phyloP scores from a whole-genome alignment of 2,888 invertebrate genomes.

The Malthinus flaveolus region DNA sequence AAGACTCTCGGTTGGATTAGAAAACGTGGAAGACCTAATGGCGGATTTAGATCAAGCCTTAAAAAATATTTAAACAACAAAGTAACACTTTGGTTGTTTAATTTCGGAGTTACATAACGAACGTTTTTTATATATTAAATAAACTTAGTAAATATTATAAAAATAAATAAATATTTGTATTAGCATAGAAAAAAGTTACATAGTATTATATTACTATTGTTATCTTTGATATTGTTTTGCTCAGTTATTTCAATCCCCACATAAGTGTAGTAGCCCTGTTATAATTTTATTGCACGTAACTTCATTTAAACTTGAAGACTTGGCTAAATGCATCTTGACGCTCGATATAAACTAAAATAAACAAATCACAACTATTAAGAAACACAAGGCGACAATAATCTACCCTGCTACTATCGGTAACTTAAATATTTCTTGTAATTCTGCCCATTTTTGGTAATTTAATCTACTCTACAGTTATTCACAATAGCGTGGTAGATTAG shows the following conservation, averaged over 20 bases:
- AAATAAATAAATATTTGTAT: no score
- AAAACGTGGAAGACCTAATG: constrained; percentile 83
- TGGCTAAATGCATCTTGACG: constrained; percentile 58
- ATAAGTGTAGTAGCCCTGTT: constrained; percentile 38
- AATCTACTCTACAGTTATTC: no score
- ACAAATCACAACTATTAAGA: constrained; percentile 2
- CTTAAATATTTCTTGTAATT: no score
- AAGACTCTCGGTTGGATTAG: constrained; percentile 87
- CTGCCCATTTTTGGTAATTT: no score
- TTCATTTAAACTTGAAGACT: constrained; percentile 46
- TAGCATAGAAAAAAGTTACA: no score
- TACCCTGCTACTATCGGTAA: no score
- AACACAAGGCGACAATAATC: no score
- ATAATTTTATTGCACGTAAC: constrained; percentile 48
- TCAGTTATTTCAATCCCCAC: constrained; percentile 18
- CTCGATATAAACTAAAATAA: constrained; percentile 60
- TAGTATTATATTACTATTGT: neutral
- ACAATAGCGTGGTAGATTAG: no score
- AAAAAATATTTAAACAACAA: constrained; percentile 48
- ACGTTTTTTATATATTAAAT: no score
- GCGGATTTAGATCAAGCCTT: constrained; percentile 83
- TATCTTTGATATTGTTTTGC: neutral
- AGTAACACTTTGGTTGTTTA: no score
- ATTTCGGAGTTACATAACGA: no score
- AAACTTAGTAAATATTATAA: no score